Evolutionary conservation across 2,797 vertebrate species (phyloP), one percentile per base, ranked within the genome.

Genomic region (Takifugu ocellatus): DNA sequence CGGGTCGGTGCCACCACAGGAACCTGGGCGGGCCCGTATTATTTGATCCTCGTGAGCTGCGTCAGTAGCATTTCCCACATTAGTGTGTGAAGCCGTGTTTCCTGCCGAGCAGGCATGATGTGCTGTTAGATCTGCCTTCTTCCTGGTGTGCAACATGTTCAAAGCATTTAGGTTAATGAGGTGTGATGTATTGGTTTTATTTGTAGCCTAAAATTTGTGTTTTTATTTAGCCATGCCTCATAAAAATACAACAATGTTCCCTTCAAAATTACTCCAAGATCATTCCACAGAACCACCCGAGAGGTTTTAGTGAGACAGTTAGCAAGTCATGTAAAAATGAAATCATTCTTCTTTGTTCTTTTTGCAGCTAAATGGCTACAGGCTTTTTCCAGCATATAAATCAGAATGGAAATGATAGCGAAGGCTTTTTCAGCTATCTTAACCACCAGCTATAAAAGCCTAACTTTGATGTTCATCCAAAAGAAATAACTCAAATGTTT

Each of bases 401-500:
- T 49, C 10, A 27, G 10, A 47, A 15, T 3, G 51, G 46, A 36
- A 39, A 45, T 25, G 24, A 59, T 27, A 51, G 27, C 29, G 47
- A 9, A 70, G 51, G 10, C 6, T 5, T 56, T 49, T 62, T 67
- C 11, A 54, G 24, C 50, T 12, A 49, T 61, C 48, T 58, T 50
- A 75, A 61, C 11, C n/a, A 57, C 57, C 8, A 36, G 39, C 51
- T 57, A 51, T 29, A 54, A 60, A 58, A 70, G 63, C 56, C 52
- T 59, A 26, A 53, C 9, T 55, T 56, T 77, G 62, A 46, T 77
- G 17, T 70, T 27, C 49, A 36, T 77, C 74, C 67, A 81, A 52
- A 33, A 60, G 3, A 7, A 68, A 77, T 59, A 70, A 70, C 57
- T 57, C 46, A 55, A 50, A 27, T 21, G 50, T 15, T 24, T 46